Conservation (phyloP, 1,140 invertebrate genomes). For the Listronotus oregonensis region DNA sequence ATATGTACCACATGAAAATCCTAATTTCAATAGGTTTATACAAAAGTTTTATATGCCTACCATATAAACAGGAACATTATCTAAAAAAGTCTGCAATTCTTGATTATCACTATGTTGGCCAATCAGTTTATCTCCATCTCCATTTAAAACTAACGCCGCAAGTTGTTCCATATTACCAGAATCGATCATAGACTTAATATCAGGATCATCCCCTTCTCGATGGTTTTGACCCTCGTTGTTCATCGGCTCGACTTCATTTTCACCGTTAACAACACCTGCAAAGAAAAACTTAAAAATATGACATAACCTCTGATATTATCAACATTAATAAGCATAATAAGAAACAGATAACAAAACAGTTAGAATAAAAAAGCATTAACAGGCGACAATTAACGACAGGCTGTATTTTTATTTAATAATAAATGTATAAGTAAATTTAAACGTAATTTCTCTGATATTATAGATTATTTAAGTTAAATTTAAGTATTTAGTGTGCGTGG, state of each 20-base stretch:
- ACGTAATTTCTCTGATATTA: too few relatives aligned
- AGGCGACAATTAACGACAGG: too few relatives aligned
- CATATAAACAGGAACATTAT: slow-evolving; percentile 90
- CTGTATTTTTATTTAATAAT: too few relatives aligned
- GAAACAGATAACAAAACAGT: neutral
- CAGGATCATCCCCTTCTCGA: slow-evolving; percentile 57
- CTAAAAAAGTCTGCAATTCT: slow-evolving; percentile 86
- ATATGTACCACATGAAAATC: too few relatives aligned
- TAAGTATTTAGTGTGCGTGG: too few relatives aligned
- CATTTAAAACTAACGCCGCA: slow-evolving; percentile 84
- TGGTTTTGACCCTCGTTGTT: slow-evolving; percentile 60
- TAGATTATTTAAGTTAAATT: too few relatives aligned
- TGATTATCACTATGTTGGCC: slow-evolving; percentile 73
- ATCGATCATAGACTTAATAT: slow-evolving; percentile 68
- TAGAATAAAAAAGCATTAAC: too few relatives aligned
- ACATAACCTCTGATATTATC: neutral
- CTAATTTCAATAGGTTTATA: too few relatives aligned
- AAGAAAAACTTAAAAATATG: neutral
- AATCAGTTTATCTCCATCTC: slow-evolving; percentile 79
- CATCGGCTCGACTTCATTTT: slow-evolving; percentile 65
- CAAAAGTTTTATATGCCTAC: too few relatives aligned
- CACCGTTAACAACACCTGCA: slow-evolving; percentile 63
- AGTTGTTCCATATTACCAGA: slow-evolving; percentile 86
- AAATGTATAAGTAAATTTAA: too few relatives aligned
- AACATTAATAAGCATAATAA: neutral